These are phyloP conservation scores for Drosophila buzzatii DNA, from an alignment of 2,888 invertebrate species.

Conservation along the genomic window DNA sequence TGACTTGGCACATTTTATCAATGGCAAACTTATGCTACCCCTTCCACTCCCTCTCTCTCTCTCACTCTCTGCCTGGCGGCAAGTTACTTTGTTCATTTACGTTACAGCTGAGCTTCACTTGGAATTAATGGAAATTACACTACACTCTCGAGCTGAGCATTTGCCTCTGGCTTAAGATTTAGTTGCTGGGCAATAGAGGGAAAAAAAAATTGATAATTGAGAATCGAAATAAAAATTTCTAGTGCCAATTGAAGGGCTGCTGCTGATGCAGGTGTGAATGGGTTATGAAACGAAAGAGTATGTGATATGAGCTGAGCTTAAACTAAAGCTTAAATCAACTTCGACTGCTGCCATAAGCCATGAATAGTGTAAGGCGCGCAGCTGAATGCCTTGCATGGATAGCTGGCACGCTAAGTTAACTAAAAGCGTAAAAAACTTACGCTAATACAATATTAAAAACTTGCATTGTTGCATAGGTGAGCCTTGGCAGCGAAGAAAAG, in stretches of 20 bases:
- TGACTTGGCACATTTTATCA: slow-evolving; percentile 65
- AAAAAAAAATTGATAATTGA: not conserved
- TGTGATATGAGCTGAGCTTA: not conserved
- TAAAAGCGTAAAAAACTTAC: slow-evolving; percentile 65
- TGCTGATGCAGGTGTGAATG: not conserved
- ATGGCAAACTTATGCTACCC: slow-evolving; percentile 55
- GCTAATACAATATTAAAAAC: slow-evolving; percentile 78
- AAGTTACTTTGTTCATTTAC: slow-evolving; percentile 66
- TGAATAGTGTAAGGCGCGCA: slow-evolving; percentile 1
- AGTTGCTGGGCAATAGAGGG: slow-evolving; percentile 24
- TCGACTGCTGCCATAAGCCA: not conserved
- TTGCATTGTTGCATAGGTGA: slow-evolving; percentile 61
- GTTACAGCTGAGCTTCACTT: slow-evolving; percentile 66
- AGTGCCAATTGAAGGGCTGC: not conserved
- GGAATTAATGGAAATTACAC: slow-evolving; percentile 72
- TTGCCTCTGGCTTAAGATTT: slow-evolving; percentile 1
- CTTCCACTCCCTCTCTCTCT: not conserved
- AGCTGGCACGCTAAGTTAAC: slow-evolving; percentile 38
- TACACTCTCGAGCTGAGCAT: slow-evolving; percentile 9
- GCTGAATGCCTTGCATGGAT: not conserved
- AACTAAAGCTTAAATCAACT: not conserved
- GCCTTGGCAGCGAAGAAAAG: not conserved
- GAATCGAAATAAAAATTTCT: not conserved
- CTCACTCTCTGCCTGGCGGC: slow-evolving; percentile 54
- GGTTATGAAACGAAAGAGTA: not conserved